Base-by-base conservation (phyloP, 2,113 vertebrate genomes). In the Dendrocopos noguchii region DNA sequence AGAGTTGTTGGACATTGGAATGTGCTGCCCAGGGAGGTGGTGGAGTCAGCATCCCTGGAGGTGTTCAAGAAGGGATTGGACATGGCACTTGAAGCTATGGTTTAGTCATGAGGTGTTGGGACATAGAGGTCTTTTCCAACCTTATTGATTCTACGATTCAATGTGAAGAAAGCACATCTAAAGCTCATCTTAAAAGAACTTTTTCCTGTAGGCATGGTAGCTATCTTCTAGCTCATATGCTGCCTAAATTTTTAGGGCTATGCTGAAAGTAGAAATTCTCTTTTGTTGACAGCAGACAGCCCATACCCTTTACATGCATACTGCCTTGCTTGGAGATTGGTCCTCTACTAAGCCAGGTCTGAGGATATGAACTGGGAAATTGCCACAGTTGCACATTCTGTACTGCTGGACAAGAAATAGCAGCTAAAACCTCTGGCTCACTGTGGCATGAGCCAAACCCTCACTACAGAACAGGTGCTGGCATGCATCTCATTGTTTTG, bases 311-410 rank as follows among this genome's bases (percentile, higher is more conserved):
- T 4, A 75, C 44, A 83, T 0, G 1, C n/a, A 70, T 3, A 2
- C 17, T 36, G 55, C 27, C 33, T 44, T 57, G 31, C 50, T n/a
- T 56, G 19, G 42, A 87, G 29, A 28, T 2, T 68, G 59, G 15
- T 9, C 20, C 28, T 59, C 44, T 34, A 29, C 33, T 36, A 73
- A 68, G 16, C 24, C 28, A 64, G 71, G 42, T 17, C 34, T 3
- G 6, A 56, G 63, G 21, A 50, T 27, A 46, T 33, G 46, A 18
- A 13, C 27, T 46, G 19, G 14, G n/a, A 34, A 20, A 6, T 9
- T 84, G 22, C 19, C 34, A 55, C 2, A 2, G 36, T 16, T 47
- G 27, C 0, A 0, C 13, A 9, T 24, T 57, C 34, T 3, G 2
- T 24, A 18, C 18, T 31, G 27, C 28, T 52, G 16, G 57, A 31